These are phyloP conservation scores for Nemotelus pantherinus DNA, from an alignment of 2,888 invertebrate species.

Conservation along the genomic window DNA sequence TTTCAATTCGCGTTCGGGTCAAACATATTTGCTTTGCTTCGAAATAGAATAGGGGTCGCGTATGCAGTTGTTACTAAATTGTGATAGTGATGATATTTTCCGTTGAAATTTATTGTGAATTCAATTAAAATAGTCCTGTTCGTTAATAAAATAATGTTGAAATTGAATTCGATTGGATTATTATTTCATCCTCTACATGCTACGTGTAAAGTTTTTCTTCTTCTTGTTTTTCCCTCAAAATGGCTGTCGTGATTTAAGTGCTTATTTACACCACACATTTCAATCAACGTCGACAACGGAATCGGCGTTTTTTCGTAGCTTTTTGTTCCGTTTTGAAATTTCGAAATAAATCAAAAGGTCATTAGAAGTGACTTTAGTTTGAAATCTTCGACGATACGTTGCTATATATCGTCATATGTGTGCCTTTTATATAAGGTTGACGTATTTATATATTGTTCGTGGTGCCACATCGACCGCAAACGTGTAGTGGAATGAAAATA, in stretches of 20 bases:
- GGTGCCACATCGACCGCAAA: neutral
- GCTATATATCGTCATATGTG: neutral
- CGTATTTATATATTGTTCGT: neutral
- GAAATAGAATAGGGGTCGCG: too few relatives aligned
- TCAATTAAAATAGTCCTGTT: neutral
- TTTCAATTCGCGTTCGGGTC: too few relatives aligned
- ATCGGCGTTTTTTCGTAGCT: neutral
- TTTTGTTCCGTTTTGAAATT: neutral
- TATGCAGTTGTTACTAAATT: too few relatives aligned
- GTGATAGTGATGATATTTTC: too few relatives aligned
- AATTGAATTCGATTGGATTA: neutral
- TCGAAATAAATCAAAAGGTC: conserved; percentile 23
- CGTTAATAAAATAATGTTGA: neutral
- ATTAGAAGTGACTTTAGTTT: conserved; percentile 11
- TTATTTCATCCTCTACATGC: neutral
- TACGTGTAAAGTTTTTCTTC: neutral
- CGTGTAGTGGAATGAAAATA: neutral
- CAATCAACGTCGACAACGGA: neutral
- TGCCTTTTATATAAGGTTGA: neutral
- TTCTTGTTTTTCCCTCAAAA: neutral
- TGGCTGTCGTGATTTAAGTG: conserved; percentile 25
- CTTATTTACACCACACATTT: neutral
- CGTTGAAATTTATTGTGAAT: neutral
- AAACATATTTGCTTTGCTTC: too few relatives aligned
- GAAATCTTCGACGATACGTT: neutral